A percentile compares a stretch with the other conserved stretches of the same genome.
Evolutionary conservation across 2,797 vertebrate species (phyloP).

Genomic region (Phrynocephalus forsythii): DNA sequence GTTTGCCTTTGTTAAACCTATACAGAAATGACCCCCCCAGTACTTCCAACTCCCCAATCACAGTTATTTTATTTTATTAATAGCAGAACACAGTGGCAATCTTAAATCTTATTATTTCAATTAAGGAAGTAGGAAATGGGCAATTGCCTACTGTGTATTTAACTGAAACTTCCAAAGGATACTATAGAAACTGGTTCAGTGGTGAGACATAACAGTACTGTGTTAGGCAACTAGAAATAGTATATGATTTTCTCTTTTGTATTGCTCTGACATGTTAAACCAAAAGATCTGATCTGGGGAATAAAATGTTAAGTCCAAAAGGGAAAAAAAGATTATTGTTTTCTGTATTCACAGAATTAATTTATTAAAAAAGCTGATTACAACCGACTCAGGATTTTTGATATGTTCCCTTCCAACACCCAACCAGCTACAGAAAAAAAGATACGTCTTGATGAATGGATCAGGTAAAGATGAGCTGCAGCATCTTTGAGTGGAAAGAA

Average conservation of each 20-base stretch:
- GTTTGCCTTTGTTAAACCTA: neutral
- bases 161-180: neutral
- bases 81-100: neutral
- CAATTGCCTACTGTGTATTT: neutral
- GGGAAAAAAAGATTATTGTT: neutral
- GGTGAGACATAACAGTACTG: neutral
- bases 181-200: neutral
- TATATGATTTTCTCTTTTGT: neutral
- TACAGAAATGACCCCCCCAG: neutral
- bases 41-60: neutral
- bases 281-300: neutral
- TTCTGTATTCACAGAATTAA: neutral
- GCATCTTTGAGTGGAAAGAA: conserved; percentile 79
- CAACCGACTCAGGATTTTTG: conserved; percentile 15
- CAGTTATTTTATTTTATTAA: neutral
- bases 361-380: neutral
- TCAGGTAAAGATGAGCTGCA: conserved; percentile 76
- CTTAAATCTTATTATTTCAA: neutral
- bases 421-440: conserved; percentile 82
- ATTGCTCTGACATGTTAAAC: conserved; percentile 1
- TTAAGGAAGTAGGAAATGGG: neutral
- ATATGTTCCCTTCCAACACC: conserved; percentile 44
- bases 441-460: conserved; percentile 87
- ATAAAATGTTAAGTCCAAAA: neutral
- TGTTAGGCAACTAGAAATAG: neutral